Conservation (phyloP, 2,113 vertebrate species). For the Cynopterus brachyotis region DNA sequence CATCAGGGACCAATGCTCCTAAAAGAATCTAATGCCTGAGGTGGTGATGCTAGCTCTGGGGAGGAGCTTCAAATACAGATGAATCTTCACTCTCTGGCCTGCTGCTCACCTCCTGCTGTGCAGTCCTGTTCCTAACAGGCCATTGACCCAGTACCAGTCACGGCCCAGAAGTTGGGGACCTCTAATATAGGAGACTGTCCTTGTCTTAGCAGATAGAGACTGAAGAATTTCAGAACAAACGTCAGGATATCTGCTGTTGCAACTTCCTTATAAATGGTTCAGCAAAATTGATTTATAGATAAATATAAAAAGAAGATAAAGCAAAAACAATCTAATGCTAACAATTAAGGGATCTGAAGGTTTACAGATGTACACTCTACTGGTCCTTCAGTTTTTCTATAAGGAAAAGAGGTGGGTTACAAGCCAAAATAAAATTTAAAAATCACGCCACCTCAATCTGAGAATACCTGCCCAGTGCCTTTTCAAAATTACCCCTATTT, state of each 20-base stretch:
- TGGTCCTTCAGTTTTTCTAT: not conserved
- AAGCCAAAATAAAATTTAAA: conserved; percentile 31
- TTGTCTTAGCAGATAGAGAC: not conserved
- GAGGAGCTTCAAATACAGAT: too few species aligned
- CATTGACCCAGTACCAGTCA: too few species aligned
- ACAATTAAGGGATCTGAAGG: not conserved
- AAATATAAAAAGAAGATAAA: not conserved
- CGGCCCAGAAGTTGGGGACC: too few species aligned
- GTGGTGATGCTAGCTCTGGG: too few species aligned
- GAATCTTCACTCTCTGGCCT: too few species aligned
- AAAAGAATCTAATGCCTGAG: too few species aligned
- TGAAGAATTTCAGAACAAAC: not conserved
- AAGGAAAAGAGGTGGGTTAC: not conserved
- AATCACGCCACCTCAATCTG: not conserved
- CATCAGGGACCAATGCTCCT: too few species aligned
- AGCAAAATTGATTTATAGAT: not conserved
- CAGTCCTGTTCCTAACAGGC: too few species aligned
- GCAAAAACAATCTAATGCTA: not conserved
- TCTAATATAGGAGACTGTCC: not conserved
- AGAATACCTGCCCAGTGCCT: not conserved
- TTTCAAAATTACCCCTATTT: not conserved
- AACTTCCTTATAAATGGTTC: not conserved
- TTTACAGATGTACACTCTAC: not conserved
- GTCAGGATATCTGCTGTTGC: not conserved
- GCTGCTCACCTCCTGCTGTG: too few species aligned